Evolutionary conservation across 2,888 invertebrate genomes (phyloP).

Genomic region (Craniophora ligustri): DNA sequence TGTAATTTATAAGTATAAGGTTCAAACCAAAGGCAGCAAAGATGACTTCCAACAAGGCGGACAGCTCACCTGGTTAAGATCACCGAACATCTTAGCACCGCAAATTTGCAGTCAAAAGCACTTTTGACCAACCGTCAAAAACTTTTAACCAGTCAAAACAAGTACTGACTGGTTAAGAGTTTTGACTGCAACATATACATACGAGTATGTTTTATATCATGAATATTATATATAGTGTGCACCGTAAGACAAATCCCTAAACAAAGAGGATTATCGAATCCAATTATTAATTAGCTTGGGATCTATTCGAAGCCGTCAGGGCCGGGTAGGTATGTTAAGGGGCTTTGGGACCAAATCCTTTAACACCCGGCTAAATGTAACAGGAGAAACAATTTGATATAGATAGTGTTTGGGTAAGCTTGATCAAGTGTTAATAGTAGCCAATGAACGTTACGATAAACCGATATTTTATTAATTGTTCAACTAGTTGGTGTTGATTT

Average conservation of each 20-base stretch:
- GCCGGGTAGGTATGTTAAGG: conserved; percentile 30
- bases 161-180: no score
- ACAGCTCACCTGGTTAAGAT: no score
- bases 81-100: no score
- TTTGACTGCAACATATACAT: no score
- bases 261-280: conserved; percentile 46
- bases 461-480: neutral
- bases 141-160: no score
- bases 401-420: conserved; percentile 24
- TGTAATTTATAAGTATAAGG: no score
- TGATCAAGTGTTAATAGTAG: conserved; percentile 12
- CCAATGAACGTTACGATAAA: neutral
- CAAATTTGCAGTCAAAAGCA: no score
- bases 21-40: no score
- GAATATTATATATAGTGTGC: no score
- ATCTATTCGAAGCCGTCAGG: conserved; percentile 23
- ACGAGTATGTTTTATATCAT: no score
- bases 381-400: conserved; percentile 30
- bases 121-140: no score
- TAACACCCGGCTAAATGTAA: conserved; percentile 26
- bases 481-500: neutral
- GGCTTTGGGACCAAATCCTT: conserved; percentile 33
- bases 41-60: no score
- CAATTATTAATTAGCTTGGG: conserved; percentile 47
- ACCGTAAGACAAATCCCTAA: conserved; percentile 18